Conservation (phyloP, 2,797 vertebrate genomes). For the Rhincodon typus region DNA sequence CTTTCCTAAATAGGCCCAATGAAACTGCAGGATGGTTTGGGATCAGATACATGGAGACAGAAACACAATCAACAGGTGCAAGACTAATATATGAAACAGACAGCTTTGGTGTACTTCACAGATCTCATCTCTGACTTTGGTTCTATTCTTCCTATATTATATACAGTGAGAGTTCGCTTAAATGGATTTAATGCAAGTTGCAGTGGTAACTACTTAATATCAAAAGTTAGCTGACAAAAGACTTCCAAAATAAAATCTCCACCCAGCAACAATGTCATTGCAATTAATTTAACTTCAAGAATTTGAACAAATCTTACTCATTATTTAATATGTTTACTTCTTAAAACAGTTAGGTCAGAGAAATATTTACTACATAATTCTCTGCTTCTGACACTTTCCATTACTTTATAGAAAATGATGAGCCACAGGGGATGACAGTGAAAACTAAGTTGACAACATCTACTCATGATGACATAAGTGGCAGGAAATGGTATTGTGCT, state of each 20-base stretch:
- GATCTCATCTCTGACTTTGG: background rate
- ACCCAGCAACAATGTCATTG: background rate
- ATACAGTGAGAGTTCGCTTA: background rate
- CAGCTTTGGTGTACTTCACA: background rate
- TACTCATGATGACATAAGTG: background rate
- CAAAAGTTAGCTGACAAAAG: background rate
- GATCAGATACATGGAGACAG: background rate
- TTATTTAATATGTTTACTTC: background rate
- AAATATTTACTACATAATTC: background rate
- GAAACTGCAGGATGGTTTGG: background rate
- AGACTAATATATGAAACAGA: background rate
- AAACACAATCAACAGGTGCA: background rate
- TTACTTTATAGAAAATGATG: background rate
- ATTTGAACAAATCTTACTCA: background rate
- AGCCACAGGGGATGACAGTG: background rate
- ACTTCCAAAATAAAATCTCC: background rate
- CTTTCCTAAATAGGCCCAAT: background rate
- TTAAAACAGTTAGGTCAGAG: background rate
- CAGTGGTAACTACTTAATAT: background rate
- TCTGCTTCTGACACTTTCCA: background rate
- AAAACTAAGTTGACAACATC: background rate
- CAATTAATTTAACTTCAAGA: background rate
- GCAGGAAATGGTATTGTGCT: background rate
- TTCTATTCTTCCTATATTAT: background rate
- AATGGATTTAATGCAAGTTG: background rate